Conservation (phyloP, 1,140 invertebrate genomes). For the Orius laevigatus region DNA sequence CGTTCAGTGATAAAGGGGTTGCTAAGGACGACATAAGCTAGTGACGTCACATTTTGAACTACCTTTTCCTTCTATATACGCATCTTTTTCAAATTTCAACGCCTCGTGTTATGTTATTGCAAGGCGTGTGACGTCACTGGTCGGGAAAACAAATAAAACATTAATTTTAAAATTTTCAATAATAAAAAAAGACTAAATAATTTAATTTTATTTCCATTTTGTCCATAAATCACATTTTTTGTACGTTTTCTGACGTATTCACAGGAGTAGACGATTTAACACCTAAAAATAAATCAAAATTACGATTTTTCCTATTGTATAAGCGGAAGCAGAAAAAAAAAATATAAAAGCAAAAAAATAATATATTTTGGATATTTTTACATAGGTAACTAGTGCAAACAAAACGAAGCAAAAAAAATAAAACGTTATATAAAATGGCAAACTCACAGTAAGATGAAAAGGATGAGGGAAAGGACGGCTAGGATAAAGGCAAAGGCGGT, state of each 20-base stretch:
- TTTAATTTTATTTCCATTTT: slow-evolving; percentile 10
- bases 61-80: too few relatives aligned
- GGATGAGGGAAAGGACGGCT: slow-evolving; percentile 45
- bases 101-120: too few relatives aligned
- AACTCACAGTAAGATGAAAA: slow-evolving; percentile 12
- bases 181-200: slow-evolving; percentile 9
- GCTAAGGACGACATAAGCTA: too few relatives aligned
- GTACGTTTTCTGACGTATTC: slow-evolving; percentile 7
- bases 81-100: too few relatives aligned
- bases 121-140: too few relatives aligned
- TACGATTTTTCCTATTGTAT: not conserved
- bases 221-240: slow-evolving; percentile 8
- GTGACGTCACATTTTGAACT: too few relatives aligned
- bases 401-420: slow-evolving; percentile 1
- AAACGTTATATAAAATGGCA: not conserved
- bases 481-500: slow-evolving; percentile 47
- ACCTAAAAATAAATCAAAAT: slow-evolving; percentile 10
- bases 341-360: not conserved
- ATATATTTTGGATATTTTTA: not conserved
- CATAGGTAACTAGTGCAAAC: not conserved
- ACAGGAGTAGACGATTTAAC: slow-evolving; percentile 1
- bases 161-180: not conserved
- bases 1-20: too few relatives aligned
- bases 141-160: too few relatives aligned
- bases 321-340: not conserved